A percentile compares a stretch with the other conserved stretches of the same genome.
phyloP scores from a whole-genome alignment of 2,888 invertebrate species.

The Drosophila diplacantha region DNA sequence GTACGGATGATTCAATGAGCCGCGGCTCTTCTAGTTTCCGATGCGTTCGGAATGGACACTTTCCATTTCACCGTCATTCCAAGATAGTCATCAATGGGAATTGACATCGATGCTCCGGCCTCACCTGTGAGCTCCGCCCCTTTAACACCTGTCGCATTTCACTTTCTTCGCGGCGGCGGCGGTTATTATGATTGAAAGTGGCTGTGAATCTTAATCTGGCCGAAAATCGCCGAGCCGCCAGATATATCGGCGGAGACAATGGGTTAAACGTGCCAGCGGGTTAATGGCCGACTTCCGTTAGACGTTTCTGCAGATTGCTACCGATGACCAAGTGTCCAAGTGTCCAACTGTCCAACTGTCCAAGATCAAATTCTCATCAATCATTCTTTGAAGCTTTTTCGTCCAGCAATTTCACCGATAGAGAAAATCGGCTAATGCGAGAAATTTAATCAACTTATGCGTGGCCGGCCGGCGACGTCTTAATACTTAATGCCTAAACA shows the following conservation, averaged over 20 bases:
- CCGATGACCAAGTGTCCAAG: constrained; percentile 8
- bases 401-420: constrained; percentile 57
- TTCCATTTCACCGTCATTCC: constrained; percentile 59
- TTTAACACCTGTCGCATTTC: constrained; percentile 53
- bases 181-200: constrained; percentile 64
- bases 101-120: constrained; percentile 37
- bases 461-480: constrained; percentile 57
- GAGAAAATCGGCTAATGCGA: constrained; percentile 69
- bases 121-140: constrained; percentile 17
- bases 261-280: constrained; percentile 28
- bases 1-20: constrained; percentile 36
- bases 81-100: constrained; percentile 53
- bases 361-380: constrained; percentile 62
- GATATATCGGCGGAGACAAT: constrained; percentile 29
- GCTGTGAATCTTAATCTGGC: constrained; percentile 58
- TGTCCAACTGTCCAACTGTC: constrained; percentile 30
- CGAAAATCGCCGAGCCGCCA: constrained; percentile 37
- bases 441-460: constrained; percentile 71
- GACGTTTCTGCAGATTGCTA: constrained; percentile 32
- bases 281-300: constrained; percentile 55
- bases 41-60: constrained; percentile 49
- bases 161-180: constrained; percentile 54
- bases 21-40: constrained; percentile 28
- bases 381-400: constrained; percentile 54
- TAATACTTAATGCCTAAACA: constrained; percentile 52